Percentiles rank a stretch among this genome's conserved stretches.
phyloP scores from a whole-genome alignment of 2,797 vertebrate species.

The Limosa lapponica region DNA sequence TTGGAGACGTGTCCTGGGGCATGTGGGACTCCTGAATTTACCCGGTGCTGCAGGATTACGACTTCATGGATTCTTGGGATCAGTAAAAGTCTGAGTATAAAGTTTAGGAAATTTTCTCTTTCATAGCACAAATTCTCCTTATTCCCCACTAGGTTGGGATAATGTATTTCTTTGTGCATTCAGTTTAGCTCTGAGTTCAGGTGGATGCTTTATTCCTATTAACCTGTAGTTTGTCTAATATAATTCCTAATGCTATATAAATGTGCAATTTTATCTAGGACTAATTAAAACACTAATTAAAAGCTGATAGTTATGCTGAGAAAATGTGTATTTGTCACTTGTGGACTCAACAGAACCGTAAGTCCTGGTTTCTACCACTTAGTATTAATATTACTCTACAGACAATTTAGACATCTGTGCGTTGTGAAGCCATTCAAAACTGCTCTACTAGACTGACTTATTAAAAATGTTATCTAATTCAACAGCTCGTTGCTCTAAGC shows the following conservation, averaged over 20 bases:
- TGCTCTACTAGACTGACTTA: conserved; percentile 31
- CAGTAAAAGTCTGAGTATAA: background rate
- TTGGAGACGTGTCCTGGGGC: background rate
- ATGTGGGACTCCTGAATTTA: background rate
- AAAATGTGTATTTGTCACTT: conserved; percentile 5
- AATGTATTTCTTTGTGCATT: background rate
- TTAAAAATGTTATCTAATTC: conserved; percentile 73
- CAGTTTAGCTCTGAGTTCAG: background rate
- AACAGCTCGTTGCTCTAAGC: conserved; percentile 67
- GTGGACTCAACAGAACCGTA: background rate
- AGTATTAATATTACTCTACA: conserved; percentile 40
- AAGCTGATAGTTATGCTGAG: background rate
- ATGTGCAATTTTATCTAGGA: background rate
- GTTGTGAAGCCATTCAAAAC: conserved; percentile 61
- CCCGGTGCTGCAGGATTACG: background rate
- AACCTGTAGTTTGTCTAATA: conserved; percentile 10
- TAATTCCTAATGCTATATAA: background rate
- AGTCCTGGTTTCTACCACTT: conserved; percentile 20
- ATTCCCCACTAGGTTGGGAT: background rate
- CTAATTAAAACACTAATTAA: conserved; percentile 23
- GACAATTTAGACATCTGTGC: conserved; percentile 48
- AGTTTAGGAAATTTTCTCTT: background rate
- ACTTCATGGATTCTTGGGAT: background rate
- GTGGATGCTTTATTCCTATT: background rate
- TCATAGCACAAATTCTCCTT: background rate